Evolutionary conservation across 2,113 vertebrate species (phyloP), one percentile per base, ranked within the genome.

Genomic region (Lepus europaeus): DNA sequence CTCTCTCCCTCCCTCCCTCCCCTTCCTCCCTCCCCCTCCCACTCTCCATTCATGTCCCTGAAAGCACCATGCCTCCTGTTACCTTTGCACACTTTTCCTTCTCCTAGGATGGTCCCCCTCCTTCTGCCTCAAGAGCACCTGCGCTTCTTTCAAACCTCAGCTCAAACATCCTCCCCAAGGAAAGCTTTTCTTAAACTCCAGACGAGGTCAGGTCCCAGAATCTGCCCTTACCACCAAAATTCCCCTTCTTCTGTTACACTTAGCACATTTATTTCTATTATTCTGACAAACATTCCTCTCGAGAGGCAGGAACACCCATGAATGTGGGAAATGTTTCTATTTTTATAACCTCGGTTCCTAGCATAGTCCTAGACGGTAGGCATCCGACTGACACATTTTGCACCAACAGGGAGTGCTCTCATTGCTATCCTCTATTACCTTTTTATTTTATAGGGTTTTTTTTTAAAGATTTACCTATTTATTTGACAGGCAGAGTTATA

Each of bases 1-100:
- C 45, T 1, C 5, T 45, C 45, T 45, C 45, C 1, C 45, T 6
- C 45, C 6, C 6, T 6, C 6, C 6, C 45, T 6, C 45, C 6
- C 45, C 45, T 45, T 6, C 45, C 45, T 45, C 45, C 45, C 45
- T 45, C 45, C 45, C 45, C 45, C 45, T 45, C 45, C 45, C 6
- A 45, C n/a, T 66, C 19, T 66, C 25, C 11, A 6, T 45, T 45
- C 45, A 45, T 7, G 14, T n/a, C 29, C n/a, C 31, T 6, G 66
- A n/a, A 6, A 4, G 17, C 39, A 11, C 33, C 73, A 23, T 4
- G 13, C 25, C 25, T 36, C 36, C 74, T 59, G 29, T 23, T 29
- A 45, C 36, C 59, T 80, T 36, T 27, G 14, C 36, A 39, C 6
- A 8, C 7, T 36, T 39, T 64, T 19, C 66, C 73, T 83, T 83